phyloP scores from a whole-genome alignment of 2,797 vertebrate species.

The Gobio occitaniae region DNA sequence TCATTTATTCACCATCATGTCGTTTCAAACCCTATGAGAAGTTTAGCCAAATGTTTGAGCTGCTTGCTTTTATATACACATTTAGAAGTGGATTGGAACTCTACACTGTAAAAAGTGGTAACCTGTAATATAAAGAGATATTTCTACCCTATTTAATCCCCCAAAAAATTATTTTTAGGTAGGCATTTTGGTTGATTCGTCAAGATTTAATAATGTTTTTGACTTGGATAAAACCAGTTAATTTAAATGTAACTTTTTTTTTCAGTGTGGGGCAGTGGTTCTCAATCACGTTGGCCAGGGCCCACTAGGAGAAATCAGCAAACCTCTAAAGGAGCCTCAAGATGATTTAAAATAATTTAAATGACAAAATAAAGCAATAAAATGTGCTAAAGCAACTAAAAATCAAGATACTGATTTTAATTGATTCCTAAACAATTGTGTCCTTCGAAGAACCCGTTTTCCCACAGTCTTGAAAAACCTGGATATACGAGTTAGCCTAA shows the following conservation, averaged over 20 bases:
- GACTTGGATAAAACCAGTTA: neutral
- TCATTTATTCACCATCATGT: neutral
- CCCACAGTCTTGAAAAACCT: neutral
- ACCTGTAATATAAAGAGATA: neutral
- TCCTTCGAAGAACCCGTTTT: neutral
- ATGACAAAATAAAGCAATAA: neutral
- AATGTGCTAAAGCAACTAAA: neutral
- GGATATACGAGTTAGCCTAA: neutral
- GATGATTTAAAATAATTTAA: neutral
- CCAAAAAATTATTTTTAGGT: neutral
- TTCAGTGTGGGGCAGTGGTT: neutral
- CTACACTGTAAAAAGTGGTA: neutral
- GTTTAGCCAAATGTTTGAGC: neutral
- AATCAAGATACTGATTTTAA: neutral
- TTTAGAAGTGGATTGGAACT: neutral
- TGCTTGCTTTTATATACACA: neutral
- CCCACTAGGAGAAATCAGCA: neutral
- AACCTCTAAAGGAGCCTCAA: neutral
- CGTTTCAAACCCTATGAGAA: neutral
- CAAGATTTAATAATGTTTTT: neutral
- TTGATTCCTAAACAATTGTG: neutral
- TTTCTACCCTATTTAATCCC: neutral
- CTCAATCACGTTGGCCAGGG: neutral
- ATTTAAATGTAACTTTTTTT: neutral
- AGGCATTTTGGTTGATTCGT: neutral